Evolutionary conservation across 2,113 vertebrate genomes (phyloP).

Genomic region (Anas platyrhynchos): DNA sequence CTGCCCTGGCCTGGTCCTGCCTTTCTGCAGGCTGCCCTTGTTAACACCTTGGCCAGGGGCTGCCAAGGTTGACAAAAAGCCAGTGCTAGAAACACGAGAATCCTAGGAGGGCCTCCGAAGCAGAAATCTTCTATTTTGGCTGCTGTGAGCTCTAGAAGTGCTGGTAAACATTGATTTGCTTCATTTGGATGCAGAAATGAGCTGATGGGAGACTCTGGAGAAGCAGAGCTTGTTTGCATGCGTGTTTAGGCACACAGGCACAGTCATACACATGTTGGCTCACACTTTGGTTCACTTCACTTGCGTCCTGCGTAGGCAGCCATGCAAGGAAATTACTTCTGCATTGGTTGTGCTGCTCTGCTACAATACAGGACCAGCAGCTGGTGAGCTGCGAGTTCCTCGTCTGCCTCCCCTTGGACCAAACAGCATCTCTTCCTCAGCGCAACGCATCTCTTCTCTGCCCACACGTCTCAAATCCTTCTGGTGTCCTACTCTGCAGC

Average conservation of each 20-base stretch:
- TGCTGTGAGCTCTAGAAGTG: not conserved
- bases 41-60: not conserved
- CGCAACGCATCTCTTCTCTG: not conserved
- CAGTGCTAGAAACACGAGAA: not conserved
- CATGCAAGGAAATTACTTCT: constrained; percentile 59
- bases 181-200: constrained; percentile 62
- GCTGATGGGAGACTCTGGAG: constrained; percentile 45
- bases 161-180: constrained; percentile 47
- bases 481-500: not conserved
- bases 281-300: constrained; percentile 41
- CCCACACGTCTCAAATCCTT: not conserved
- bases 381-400: constrained; percentile 46
- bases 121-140: constrained; percentile 42
- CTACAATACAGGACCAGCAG: constrained; percentile 22
- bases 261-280: not conserved
- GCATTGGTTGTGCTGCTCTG: constrained; percentile 5
- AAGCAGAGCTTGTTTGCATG: constrained; percentile 65
- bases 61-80: not conserved
- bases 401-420: not conserved
- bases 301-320: constrained; percentile 43
- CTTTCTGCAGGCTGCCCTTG: not conserved
- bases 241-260: not conserved
- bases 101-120: constrained; percentile 17
- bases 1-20: not conserved
- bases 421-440: not conserved